A percentile compares a stretch with the other conserved stretches of the same genome.
Conservation (phyloP, 2,797 vertebrate genomes). For the Smutsia temminckii region DNA sequence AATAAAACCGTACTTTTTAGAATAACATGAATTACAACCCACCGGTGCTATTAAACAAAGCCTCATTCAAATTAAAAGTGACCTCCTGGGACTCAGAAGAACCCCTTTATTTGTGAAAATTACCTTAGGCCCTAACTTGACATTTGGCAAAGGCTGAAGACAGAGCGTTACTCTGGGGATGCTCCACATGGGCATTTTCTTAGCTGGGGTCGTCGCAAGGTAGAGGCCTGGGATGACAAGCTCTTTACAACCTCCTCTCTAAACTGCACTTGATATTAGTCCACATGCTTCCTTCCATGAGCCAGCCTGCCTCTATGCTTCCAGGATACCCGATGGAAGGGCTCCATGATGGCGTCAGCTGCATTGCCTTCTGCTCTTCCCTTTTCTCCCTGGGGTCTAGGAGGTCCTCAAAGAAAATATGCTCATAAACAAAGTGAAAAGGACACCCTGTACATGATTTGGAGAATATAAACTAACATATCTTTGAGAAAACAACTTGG, state of each 20-base stretch:
- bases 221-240: neutral
- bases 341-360: neutral
- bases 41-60: slow-evolving; percentile 27
- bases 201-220: neutral
- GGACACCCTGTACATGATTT: neutral
- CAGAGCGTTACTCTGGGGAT: neutral
- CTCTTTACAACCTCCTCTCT: neutral
- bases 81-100: neutral
- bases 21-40: slow-evolving; percentile 47
- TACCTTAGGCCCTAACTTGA: slow-evolving; percentile 10
- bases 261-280: neutral
- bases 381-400: neutral
- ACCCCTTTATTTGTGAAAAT: slow-evolving; percentile 28
- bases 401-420: neutral
- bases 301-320: neutral
- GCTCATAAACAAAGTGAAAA: neutral
- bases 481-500: neutral
- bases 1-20: slow-evolving; percentile 56
- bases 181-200: neutral
- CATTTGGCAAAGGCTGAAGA: neutral
- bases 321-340: neutral
- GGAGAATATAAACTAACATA: neutral
- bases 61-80: slow-evolving; percentile 61
- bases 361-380: neutral
- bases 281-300: neutral